Conservation (phyloP, 23 tunicate genomes). For the Styela clava region DNA sequence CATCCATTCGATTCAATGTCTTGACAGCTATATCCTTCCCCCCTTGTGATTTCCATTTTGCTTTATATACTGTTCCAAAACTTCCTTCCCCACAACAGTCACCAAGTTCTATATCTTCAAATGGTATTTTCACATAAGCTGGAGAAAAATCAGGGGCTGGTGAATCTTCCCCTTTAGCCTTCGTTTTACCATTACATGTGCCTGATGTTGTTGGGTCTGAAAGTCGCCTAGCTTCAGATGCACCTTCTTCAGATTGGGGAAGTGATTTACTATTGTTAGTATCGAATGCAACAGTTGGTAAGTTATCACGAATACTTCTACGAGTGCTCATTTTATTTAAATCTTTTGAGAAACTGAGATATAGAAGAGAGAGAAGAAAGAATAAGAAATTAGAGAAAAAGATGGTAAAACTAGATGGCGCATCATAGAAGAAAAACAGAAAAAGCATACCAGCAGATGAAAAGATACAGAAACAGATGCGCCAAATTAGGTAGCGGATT, state of each 20-base stretch:
- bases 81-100: conserved; percentile 87
- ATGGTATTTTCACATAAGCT: conserved; percentile 45
- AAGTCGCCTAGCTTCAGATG: neutral
- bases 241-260: neutral
- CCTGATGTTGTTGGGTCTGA: neutral
- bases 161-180: neutral
- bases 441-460: too few species aligned
- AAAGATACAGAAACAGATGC: too few species aligned
- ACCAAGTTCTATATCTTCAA: conserved; percentile 44
- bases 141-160: neutral
- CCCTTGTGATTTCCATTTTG: conserved; percentile 54
- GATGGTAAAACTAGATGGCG: too few species aligned
- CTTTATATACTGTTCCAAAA: conserved; percentile 86
- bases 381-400: neutral
- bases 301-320: neutral
- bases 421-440: too few species aligned
- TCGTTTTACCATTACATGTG: neutral
- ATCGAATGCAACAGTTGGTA: neutral
- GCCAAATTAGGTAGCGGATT: too few species aligned
- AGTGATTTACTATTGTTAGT: neutral
- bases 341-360: neutral
- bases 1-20: conserved; percentile 43
- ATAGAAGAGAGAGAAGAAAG: neutral
- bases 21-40: conserved; percentile 81
- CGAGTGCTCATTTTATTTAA: neutral